Base-by-base conservation (phyloP, 2,888 invertebrate genomes). In the Gibbula magus region DNA sequence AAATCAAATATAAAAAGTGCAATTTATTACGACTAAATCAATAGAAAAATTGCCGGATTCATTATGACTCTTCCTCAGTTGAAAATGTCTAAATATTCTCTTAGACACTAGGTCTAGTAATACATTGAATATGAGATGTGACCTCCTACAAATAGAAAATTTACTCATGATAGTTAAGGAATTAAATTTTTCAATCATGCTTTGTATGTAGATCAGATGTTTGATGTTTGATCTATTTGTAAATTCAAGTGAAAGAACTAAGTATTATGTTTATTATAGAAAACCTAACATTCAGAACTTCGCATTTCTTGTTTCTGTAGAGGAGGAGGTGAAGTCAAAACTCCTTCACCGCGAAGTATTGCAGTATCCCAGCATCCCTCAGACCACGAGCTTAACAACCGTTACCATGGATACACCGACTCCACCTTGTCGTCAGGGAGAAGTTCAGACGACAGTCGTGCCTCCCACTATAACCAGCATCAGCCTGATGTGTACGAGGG, bases 361-460 rank as follows among this genome's bases (percentile, higher is more conserved):
- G 80, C 84, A 78, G 75, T 82, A 32, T 82, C 84, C 2, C 85
- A 87, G 66, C 79, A 78, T 20, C 66, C 79, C 25, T 80, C 84
- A 77, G 79, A 79, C 56, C 82, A 85, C 29, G 85, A 86, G 29
- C 81, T 84, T 66, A 84, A 84, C 18, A 85, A 84, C 10, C 82
- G 85, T 5, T 66, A 76, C 20, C 89, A 89, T 79, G 86, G 83
- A 25, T 89, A 89, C 85, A 85, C 85, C 22, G 89, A 89, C 79
- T 88, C 88, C 67, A 85, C 85, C 18, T 79, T 88, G 81, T 90
- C 90, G 4, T 88, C 89, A 18, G 89, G 89, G 13, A 83, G 88
- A 8, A 88, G 89, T 8, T 89, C 89, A 13, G 88, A 88, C 80
- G 89, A 89, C 54, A 88, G 88, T 20, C 82, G 86, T n/a, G 79